Evolutionary conservation across 2,113 vertebrate genomes (phyloP).

Genomic region (Hylia prasina): DNA sequence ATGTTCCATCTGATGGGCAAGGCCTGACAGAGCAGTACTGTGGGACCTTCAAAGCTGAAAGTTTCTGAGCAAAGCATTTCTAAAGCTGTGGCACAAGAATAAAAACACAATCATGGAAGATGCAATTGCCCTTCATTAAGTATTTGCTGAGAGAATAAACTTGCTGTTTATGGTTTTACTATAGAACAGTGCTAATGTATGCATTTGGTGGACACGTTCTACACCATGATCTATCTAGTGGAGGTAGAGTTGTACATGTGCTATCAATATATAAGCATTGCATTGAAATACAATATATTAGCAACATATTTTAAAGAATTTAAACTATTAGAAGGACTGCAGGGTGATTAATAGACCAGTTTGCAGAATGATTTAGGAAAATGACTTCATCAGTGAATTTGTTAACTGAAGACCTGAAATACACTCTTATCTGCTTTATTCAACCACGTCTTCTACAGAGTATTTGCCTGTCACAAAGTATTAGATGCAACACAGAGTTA

Average conservation of each 20-base stretch:
- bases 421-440: background rate
- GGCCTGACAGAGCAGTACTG: background rate
- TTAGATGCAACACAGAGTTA: background rate
- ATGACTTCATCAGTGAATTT: background rate
- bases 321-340: background rate
- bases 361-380: background rate
- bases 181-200: background rate
- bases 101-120: background rate
- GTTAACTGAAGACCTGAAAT: background rate
- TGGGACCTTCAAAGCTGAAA: background rate
- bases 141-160: background rate
- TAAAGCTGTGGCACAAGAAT: background rate
- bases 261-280: background rate
- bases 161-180: background rate
- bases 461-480: background rate
- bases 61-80: background rate
- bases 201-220: background rate
- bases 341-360: background rate
- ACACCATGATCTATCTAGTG: rapidly evolving
- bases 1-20: background rate
- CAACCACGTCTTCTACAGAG: background rate
- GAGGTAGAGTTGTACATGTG: background rate
- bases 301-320: background rate
- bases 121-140: background rate
- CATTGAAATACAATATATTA: background rate